A percentile compares a stretch with the other conserved stretches of the same genome.
These are phyloP conservation scores for Morus bassanus DNA, from an alignment of 2,797 vertebrate species.

Conservation along the genomic window DNA sequence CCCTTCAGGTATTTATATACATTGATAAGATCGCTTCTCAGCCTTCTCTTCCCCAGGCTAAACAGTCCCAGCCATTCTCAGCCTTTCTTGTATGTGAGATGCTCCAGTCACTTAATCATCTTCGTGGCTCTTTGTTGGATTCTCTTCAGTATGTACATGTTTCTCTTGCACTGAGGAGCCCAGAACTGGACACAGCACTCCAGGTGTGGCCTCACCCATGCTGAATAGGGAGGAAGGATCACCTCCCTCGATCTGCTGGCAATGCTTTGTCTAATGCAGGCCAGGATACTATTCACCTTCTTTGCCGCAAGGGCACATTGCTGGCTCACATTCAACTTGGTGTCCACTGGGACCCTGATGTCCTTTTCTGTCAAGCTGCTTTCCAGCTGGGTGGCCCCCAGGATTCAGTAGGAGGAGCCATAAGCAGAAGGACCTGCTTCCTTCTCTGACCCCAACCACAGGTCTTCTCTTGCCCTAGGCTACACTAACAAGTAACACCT, in stretches of 20 bases:
- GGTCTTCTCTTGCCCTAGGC: background rate
- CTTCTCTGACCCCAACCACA: background rate
- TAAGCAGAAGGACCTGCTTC: background rate
- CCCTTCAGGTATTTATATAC: background rate
- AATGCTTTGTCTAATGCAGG: background rate
- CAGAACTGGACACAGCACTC: background rate
- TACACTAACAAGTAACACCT: background rate
- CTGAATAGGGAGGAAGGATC: background rate
- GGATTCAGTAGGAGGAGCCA: background rate
- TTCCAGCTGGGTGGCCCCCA: background rate
- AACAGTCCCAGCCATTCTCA: background rate
- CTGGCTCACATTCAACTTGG: background rate
- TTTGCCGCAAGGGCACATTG: accelerated
- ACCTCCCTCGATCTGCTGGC: background rate
- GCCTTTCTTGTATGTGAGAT: background rate
- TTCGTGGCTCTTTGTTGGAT: background rate
- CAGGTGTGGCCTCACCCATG: background rate
- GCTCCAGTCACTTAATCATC: background rate
- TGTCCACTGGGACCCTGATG: background rate
- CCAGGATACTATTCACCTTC: background rate
- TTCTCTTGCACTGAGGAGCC: background rate
- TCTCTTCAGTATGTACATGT: background rate
- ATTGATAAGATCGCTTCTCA: background rate
- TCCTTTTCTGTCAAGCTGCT: background rate
- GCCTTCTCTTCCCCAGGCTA: background rate